phyloP scores from a whole-genome alignment of 1,140 invertebrate genomes.

The Zaprionus capensis region DNA sequence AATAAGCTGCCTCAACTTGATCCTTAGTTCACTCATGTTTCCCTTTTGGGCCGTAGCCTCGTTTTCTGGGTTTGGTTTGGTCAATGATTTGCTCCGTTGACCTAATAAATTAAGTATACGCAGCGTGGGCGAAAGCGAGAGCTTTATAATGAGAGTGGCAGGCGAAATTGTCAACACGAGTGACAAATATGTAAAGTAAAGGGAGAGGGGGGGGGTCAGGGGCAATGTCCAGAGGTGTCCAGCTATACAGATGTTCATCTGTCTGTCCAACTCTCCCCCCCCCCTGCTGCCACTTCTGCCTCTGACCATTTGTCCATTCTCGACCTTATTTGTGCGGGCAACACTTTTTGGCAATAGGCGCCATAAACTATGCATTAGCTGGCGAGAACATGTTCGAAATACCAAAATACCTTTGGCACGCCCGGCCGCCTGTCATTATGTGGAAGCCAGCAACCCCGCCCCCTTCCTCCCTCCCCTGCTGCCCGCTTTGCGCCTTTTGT shows the following conservation, averaged over 20 bases:
- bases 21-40: conserved; percentile 62
- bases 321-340: conserved; percentile 59
- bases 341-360: conserved; percentile 68
- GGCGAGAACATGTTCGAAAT: conserved; percentile 73
- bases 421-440: conserved; percentile 5
- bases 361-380: conserved; percentile 81
- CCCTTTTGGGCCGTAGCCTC: neutral
- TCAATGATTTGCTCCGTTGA: conserved; percentile 80
- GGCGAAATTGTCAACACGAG: conserved; percentile 1
- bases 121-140: conserved; percentile 1
- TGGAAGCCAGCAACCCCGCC: neutral
- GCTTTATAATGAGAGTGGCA: conserved; percentile 68
- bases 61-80: conserved; percentile 20
- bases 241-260: neutral
- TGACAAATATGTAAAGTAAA: conserved; percentile 20
- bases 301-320: neutral
- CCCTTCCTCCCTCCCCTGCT: too few species aligned
- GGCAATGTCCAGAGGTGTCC: neutral
- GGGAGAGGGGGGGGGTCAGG: fast-evolving
- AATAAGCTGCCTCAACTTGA: conserved; percentile 43
- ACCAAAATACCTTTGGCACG: conserved; percentile 67
- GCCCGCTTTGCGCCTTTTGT: conserved; percentile 45
- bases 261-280: neutral
- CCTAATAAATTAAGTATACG: conserved; percentile 79
- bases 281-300: neutral